Conservation (phyloP, 2,113 vertebrate species). For the Ornithorhynchus anatinus region DNA sequence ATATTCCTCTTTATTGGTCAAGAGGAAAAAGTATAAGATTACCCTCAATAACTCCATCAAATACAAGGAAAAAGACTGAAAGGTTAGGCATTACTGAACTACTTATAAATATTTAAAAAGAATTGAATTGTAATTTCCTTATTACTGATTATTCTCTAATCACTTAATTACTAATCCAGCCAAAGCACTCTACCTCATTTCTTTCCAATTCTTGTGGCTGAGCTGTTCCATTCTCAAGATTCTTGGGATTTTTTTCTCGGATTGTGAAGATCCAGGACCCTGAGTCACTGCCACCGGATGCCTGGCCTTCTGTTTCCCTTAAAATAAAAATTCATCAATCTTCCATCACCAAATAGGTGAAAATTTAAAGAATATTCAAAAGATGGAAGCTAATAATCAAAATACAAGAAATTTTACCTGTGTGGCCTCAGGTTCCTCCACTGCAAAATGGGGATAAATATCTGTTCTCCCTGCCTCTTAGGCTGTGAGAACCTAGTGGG, state of each 20-base stretch:
- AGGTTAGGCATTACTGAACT: not conserved
- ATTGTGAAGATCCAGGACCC: conserved; percentile 92
- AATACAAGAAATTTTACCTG: too few relatives aligned
- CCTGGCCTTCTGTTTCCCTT: conserved; percentile 86
- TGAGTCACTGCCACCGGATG: conserved; percentile 80
- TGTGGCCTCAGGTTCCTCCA: too few relatives aligned
- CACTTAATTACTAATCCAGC: too few relatives aligned
- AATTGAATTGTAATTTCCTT: not conserved
- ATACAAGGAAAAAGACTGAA: too few relatives aligned
- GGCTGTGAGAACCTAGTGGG: too few relatives aligned
- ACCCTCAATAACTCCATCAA: too few relatives aligned
- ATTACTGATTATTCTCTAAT: not conserved
- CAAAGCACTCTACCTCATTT: conserved; percentile 62
- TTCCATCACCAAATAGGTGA: not conserved
- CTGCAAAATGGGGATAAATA: too few relatives aligned
- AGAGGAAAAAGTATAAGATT: too few relatives aligned
- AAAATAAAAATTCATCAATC: not conserved
- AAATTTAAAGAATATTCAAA: too few relatives aligned
- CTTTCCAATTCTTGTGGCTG: conserved; percentile 73
- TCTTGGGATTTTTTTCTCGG: conserved; percentile 82
- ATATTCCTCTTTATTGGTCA: too few relatives aligned
- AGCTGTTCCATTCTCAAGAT: conserved; percentile 79
- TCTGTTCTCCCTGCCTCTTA: too few relatives aligned
- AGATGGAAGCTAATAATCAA: too few relatives aligned
- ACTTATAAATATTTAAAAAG: not conserved